phyloP scores from a whole-genome alignment of 1,140 invertebrate genomes.

The Brachionus asplanchnoidis region DNA sequence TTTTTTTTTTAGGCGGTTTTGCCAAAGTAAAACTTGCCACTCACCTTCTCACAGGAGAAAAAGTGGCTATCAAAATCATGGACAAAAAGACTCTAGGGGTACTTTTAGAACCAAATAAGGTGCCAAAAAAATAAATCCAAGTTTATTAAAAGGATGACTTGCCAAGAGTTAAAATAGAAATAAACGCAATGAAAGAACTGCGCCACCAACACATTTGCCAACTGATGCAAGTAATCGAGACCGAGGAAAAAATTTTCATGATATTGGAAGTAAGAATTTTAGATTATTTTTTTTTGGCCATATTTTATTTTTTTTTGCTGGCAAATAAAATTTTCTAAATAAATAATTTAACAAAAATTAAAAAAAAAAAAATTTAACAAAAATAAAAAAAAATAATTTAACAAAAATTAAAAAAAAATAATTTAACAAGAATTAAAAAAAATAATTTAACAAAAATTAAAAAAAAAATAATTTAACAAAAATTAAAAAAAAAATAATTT shows the following conservation, averaged over 20 bases:
- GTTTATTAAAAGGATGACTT: constrained; percentile 67
- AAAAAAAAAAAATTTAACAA: too few species aligned
- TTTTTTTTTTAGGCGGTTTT: constrained; percentile 63
- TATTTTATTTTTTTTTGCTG: too few species aligned
- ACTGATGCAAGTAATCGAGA: constrained; percentile 76
- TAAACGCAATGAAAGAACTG: constrained; percentile 72
- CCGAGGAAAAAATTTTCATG: constrained; percentile 60
- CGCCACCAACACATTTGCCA: constrained; percentile 77
- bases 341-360: too few species aligned
- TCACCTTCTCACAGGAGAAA: constrained; percentile 71
- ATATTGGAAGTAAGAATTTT: constrained; percentile 64
- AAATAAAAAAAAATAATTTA: too few species aligned
- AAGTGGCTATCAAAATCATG: constrained; percentile 81
- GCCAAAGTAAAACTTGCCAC: constrained; percentile 74
- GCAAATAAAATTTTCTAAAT: too few species aligned
- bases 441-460: too few species aligned
- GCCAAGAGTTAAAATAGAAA: constrained; percentile 70
- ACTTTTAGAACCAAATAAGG: constrained; percentile 45
- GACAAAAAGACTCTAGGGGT: constrained; percentile 70
- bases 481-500: too few species aligned
- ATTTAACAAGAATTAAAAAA: too few species aligned
- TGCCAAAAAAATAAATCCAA: constrained; percentile 15
- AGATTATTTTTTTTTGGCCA: not conserved
- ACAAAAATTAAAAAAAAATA: too few species aligned
- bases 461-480: too few species aligned